Base-by-base conservation (phyloP, 2,113 vertebrate genomes). In the Eidolon helvum region DNA sequence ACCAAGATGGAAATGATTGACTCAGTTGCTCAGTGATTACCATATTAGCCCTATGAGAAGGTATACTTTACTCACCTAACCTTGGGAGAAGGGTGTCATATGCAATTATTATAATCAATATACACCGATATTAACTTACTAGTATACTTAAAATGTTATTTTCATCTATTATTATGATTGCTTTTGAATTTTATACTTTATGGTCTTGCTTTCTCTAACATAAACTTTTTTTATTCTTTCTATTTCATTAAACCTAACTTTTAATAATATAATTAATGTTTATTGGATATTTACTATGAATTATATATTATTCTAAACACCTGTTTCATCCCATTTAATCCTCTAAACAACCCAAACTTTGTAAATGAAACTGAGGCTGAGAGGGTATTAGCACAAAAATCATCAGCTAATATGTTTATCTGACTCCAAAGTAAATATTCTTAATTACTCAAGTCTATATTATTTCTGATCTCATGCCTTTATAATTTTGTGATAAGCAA, bases 1-100 rank as follows among this genome's bases (percentile, higher is more conserved):
- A 82, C 28, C 16, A 77, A 19, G 35, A 6, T 95, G 10, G 57
- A 38, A 93, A 35, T 59, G 71, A 78, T 16, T 79, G 26, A 88
- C 63, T 92, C 33, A 89, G 19, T 95, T 91, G 90, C 71, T 79
- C 65, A 79, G 43, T 63, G 72, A 85, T 74, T 80, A 48, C 65
- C 35, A 10, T 84, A 30, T 68, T 94, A 82, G 21, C 74, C 33
- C 83, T 78, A 78, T 78, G 53, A 43, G 65, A 94, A 55, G 28
- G 5, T 82, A 33, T 71, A 72, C n/a, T 50, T 12, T 38, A 55
- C 24, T 90, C 59, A 43, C 7, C 50, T 84, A 53, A 85, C 78
- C 24, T 85, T 90, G 35, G 45, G 72, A 85, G 33, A 65, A 78
- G 66, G 68, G 38, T 79, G 18, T 82, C 84, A 48, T 26, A 50